Evolutionary conservation across 2,113 vertebrate genomes (phyloP).

Genomic region (Glareola pratincola): DNA sequence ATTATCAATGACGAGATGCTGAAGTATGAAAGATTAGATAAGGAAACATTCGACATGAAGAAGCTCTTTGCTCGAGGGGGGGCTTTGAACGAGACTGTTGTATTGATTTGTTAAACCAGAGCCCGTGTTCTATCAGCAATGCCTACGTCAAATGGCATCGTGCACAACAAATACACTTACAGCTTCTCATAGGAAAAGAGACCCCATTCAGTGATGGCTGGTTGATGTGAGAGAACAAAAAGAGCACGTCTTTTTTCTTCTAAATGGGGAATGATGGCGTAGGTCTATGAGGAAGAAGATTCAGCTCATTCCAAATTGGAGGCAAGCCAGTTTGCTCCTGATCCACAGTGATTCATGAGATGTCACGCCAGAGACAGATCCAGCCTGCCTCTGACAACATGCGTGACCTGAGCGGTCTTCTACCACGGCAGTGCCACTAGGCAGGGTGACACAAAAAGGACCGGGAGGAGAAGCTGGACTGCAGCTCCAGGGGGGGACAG

Average conservation of each 20-base stretch:
- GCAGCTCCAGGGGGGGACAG: not conserved
- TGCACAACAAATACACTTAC: not conserved
- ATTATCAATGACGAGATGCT: not conserved
- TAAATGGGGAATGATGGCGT: not conserved
- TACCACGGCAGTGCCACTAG: not conserved
- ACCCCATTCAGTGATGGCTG: not conserved
- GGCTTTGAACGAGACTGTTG: not conserved
- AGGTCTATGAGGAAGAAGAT: not conserved
- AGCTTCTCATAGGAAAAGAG: not conserved
- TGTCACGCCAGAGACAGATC: not conserved
- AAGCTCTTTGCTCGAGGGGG: not conserved
- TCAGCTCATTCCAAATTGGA: not conserved
- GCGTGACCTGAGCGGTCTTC: not conserved
- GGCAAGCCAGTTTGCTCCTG: not conserved
- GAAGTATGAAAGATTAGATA: conserved; percentile 7
- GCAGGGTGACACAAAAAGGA: not conserved
- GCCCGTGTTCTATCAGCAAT: not conserved
- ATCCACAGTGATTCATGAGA: not conserved
- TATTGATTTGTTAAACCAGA: conserved; percentile 20
- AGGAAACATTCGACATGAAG: not conserved
- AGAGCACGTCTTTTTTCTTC: not conserved
- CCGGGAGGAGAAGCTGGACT: not conserved
- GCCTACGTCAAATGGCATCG: not conserved
- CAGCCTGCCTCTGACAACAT: not conserved
- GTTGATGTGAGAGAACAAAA: not conserved